phyloP scores from a whole-genome alignment of 2,888 invertebrate genomes.

The Drosophila macrospina region DNA sequence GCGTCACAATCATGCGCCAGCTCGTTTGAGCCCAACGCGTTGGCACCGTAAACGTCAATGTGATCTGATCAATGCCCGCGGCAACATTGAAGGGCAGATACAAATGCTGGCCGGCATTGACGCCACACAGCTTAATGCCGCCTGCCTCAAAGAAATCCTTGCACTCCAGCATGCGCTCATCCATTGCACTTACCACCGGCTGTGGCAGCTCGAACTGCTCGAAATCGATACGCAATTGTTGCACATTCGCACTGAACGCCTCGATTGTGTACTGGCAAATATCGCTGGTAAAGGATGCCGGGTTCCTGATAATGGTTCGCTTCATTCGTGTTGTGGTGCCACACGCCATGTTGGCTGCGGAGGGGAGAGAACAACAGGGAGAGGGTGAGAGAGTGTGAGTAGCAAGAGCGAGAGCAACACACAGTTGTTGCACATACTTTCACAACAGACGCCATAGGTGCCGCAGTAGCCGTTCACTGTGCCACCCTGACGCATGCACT shows the following conservation, averaged over 20 bases:
- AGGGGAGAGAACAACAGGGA: background rate
- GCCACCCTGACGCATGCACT: conserved; percentile 82
- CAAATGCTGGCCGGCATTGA: conserved; percentile 88
- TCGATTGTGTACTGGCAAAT: conserved; percentile 81
- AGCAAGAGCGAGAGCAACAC: background rate
- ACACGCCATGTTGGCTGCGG: conserved; percentile 81
- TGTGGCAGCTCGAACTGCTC: conserved; percentile 78
- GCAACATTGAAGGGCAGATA: conserved; percentile 83
- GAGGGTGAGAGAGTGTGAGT: background rate
- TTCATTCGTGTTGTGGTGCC: conserved; percentile 78
- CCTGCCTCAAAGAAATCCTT: conserved; percentile 78
- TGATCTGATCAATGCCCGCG: conserved; percentile 79
- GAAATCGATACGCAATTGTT: conserved; percentile 83
- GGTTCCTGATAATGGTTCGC: conserved; percentile 82
- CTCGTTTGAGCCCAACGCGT: conserved; percentile 78
- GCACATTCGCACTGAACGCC: conserved; percentile 80
- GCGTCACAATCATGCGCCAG: conserved; percentile 88
- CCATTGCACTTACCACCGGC: conserved; percentile 52
- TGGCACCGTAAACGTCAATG: conserved; percentile 86
- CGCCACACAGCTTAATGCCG: conserved; percentile 86
- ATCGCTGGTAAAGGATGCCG: conserved; percentile 55
- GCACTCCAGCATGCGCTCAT: conserved; percentile 62
- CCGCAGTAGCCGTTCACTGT: conserved; percentile 82
- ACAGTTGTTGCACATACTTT: conserved; percentile 72
- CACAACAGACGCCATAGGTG: conserved; percentile 84